Conservation (phyloP, 2,113 vertebrate genomes). For the Erythrocercus mccallii region DNA sequence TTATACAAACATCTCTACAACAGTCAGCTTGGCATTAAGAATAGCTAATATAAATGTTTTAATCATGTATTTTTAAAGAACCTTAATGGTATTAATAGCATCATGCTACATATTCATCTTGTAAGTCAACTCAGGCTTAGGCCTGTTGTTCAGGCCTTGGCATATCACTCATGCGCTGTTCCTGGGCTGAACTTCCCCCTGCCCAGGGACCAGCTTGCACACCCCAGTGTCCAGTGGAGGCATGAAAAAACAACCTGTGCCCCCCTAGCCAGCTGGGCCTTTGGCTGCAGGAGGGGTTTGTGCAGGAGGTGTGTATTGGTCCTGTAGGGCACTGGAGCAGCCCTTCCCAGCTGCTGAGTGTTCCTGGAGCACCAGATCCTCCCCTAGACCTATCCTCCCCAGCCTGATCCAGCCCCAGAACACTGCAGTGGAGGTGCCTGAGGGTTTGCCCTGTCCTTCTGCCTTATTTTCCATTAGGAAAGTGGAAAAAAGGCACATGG, state of each 20-base stretch:
- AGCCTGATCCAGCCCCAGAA: neutral
- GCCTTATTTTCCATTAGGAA: neutral
- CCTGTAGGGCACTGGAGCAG: neutral
- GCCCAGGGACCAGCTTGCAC: neutral
- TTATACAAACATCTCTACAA: neutral
- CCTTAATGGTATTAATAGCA: neutral
- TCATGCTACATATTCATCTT: neutral
- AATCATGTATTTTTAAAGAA: neutral
- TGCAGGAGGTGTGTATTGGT: neutral
- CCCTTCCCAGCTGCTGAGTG: neutral
- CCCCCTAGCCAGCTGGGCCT: neutral
- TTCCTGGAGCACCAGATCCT: neutral
- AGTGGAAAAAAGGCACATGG: neutral
- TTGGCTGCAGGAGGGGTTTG: accelerated
- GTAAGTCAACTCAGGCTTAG: neutral
- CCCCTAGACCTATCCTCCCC: neutral
- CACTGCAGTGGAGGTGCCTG: neutral
- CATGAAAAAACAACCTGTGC: neutral
- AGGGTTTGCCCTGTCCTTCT: neutral
- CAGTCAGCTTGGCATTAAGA: neutral
- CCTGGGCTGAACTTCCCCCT: neutral
- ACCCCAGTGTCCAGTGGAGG: neutral
- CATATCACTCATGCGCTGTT: neutral
- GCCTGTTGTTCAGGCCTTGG: neutral
- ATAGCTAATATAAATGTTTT: neutral